Percentiles rank a stretch among this genome's conserved stretches.
phyloP scores from a whole-genome alignment of 2,888 invertebrate species.

The Rotaria sp. region DNA sequence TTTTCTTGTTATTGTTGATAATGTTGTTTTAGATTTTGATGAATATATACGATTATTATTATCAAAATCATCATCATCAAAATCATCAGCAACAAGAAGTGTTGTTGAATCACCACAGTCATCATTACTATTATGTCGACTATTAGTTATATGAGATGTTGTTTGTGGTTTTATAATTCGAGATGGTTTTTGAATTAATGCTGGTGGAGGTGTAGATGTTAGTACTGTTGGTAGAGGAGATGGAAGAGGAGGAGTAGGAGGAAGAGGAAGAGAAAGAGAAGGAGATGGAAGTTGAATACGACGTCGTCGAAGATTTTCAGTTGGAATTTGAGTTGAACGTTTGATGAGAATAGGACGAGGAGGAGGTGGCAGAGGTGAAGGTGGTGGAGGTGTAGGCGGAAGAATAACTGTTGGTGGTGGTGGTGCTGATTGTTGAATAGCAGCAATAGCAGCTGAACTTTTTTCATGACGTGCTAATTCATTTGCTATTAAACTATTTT shows the following conservation, averaged over 20 bases:
- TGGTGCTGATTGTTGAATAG: constrained; percentile 2
- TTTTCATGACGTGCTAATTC: constrained; percentile 31
- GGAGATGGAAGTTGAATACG: neutral
- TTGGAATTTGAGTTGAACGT: neutral
- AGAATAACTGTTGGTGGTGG: constrained; percentile 12
- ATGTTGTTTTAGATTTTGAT: neutral
- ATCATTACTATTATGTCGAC: constrained; percentile 17
- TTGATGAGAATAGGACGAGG: neutral
- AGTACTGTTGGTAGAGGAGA: neutral
- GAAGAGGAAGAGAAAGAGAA: neutral
- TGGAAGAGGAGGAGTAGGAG: neutral
- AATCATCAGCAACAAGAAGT: constrained; percentile 5
- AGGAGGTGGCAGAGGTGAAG: neutral
- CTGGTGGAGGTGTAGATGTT: neutral
- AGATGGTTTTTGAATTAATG: neutral
- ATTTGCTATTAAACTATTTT: neutral
- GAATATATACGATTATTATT: neutral
- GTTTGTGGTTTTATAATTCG: neutral
- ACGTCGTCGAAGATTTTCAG: neutral
- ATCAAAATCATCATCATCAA: neutral
- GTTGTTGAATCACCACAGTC: neutral
- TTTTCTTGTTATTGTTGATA: constrained; percentile 9
- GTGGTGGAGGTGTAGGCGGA: neutral
- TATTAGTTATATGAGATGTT: neutral
- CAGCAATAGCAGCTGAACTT: neutral